phyloP scores from a whole-genome alignment of 1,140 invertebrate species.

The Macrostomum lignano region DNA sequence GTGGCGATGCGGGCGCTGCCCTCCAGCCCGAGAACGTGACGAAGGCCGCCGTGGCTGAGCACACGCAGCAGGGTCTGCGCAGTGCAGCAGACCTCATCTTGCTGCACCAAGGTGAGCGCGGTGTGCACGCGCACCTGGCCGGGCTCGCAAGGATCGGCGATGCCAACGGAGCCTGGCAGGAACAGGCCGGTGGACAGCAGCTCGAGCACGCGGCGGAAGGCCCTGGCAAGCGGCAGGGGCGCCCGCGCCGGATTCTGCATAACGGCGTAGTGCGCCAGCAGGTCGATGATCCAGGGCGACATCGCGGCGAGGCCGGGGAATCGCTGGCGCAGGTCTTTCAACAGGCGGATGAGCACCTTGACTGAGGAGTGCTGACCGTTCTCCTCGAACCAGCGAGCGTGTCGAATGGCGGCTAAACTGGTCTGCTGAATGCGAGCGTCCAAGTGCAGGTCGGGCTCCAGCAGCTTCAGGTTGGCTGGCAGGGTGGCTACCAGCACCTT shows the following conservation, averaged over 20 bases:
- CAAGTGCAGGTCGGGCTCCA: slow-evolving; percentile 65
- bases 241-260: slow-evolving; percentile 78
- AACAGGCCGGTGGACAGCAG: slow-evolving; percentile 70
- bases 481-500: slow-evolving; percentile 65
- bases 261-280: slow-evolving; percentile 74
- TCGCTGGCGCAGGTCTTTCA: slow-evolving; percentile 56
- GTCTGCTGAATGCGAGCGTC: slow-evolving; percentile 54
- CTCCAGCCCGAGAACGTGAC: slow-evolving; percentile 46
- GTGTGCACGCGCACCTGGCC: slow-evolving; percentile 62
- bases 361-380: slow-evolving; percentile 86
- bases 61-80: slow-evolving; percentile 60
- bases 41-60: slow-evolving; percentile 60
- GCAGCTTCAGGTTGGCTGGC: slow-evolving; percentile 61
- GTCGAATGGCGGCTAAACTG: slow-evolving; percentile 65
- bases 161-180: slow-evolving; percentile 67
- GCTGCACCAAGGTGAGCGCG: slow-evolving; percentile 63
- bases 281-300: slow-evolving; percentile 79
- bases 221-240: slow-evolving; percentile 61
- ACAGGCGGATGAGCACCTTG: slow-evolving; percentile 64
- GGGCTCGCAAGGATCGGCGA: slow-evolving; percentile 68
- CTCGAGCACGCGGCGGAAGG: slow-evolving; percentile 55
- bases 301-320: slow-evolving; percentile 64
- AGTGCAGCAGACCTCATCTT: slow-evolving; percentile 66
- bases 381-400: slow-evolving; percentile 87
- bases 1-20: slow-evolving; percentile 36